Percentiles rank a stretch among this genome's conserved stretches.
Conservation (phyloP, 2,888 invertebrate genomes). For the Arge pagana region DNA sequence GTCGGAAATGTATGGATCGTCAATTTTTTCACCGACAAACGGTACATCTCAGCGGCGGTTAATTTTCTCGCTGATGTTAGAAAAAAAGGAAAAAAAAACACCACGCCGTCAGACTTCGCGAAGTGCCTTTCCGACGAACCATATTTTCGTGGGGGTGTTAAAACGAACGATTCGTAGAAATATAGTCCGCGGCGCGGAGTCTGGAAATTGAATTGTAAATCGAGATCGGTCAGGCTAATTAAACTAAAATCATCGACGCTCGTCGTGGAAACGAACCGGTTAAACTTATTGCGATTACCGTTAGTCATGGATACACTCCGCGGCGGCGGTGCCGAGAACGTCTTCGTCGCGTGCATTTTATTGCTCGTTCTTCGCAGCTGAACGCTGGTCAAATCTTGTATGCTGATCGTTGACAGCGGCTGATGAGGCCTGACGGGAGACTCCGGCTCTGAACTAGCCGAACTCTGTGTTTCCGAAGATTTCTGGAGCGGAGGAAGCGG, state of each 20-base stretch:
- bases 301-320: conserved; percentile 72
- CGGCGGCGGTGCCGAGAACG: conserved; percentile 79
- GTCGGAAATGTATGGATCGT: too few relatives aligned
- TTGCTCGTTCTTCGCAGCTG: conserved; percentile 74
- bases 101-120: too few relatives aligned
- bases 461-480: conserved; percentile 9
- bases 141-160: too few relatives aligned
- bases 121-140: too few relatives aligned
- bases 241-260: too few relatives aligned
- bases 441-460: conserved; percentile 55
- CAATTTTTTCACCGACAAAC: too few relatives aligned
- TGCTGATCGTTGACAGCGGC: conserved; percentile 85
- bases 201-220: too few relatives aligned
- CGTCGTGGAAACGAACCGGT: too few relatives aligned
- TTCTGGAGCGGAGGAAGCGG: conserved; percentile 53
- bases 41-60: neutral
- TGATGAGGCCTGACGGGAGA: conserved; percentile 66
- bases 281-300: conserved; percentile 44
- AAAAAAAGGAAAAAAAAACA: neutral
- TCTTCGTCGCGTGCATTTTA: conserved; percentile 76
- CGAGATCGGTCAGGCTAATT: too few relatives aligned
- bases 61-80: neutral
- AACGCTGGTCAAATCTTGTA: conserved; percentile 84
- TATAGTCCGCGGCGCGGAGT: too few relatives aligned
- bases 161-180: too few relatives aligned